These are phyloP conservation scores for Recurvirostra avosetta DNA, from an alignment of 2,113 vertebrate species.

Conservation along the genomic window DNA sequence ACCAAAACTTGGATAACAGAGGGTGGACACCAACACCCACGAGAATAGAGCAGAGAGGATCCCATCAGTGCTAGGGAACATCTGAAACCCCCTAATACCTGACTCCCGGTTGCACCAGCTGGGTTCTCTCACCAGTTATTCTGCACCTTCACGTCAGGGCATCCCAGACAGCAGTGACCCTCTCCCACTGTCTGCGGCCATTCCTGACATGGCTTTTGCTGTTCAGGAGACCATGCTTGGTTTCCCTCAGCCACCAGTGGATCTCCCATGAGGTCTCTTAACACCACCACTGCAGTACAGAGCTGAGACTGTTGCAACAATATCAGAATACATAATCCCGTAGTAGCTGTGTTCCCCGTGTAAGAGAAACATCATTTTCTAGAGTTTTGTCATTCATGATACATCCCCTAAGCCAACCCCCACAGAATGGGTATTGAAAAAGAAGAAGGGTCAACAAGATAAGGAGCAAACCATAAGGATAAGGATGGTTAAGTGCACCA, in stretches of 20 bases:
- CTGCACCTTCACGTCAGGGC: not conserved
- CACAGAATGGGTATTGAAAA: not conserved
- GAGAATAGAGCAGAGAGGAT: not conserved
- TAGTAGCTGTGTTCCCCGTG: not conserved
- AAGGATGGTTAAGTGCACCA: not conserved
- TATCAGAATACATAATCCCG: not conserved
- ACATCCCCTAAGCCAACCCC: not conserved
- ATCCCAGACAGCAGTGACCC: not conserved
- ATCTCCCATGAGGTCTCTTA: not conserved
- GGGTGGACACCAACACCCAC: not conserved
- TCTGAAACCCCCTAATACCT: not conserved
- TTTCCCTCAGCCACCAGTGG: not conserved
- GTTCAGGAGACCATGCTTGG: not conserved
- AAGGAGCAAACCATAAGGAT: not conserved
- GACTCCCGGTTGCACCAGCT: not conserved
- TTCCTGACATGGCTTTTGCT: not conserved
- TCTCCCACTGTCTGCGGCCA: not conserved
- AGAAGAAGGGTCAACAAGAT: not conserved
- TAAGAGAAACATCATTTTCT: not conserved
- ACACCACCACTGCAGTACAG: not conserved
- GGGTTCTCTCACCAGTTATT: not conserved
- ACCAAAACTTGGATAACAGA: not conserved
- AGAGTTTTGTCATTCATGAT: not conserved
- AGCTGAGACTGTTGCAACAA: not conserved
- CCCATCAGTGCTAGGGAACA: not conserved